Percentiles rank a stretch among this genome's conserved stretches.
phyloP scores from a whole-genome alignment of 1,140 invertebrate species.

The Lasaia peninsularis region DNA sequence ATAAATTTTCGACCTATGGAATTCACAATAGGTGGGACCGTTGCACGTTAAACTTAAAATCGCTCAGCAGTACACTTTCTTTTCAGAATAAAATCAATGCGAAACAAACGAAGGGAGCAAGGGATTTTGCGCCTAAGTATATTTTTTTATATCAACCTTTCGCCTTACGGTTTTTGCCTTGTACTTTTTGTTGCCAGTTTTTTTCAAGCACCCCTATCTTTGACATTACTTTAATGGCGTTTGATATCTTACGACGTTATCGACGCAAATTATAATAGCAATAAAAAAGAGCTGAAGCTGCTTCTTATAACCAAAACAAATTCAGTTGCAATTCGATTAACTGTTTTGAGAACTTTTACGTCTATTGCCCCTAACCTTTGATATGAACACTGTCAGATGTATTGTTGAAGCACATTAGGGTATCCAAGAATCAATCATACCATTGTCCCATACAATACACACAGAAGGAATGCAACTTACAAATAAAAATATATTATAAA shows the following conservation, averaged over 20 bases:
- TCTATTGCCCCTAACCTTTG: slow-evolving; percentile 11
- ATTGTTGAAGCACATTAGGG: background rate
- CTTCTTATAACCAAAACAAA: slow-evolving; percentile 55
- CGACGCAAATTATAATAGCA: slow-evolving; percentile 64
- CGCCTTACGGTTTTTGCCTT: slow-evolving; percentile 62
- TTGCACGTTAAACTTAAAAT: slow-evolving; percentile 51
- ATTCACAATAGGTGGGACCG: slow-evolving; percentile 72
- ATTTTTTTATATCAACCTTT: slow-evolving; percentile 65
- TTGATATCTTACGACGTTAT: slow-evolving; percentile 52
- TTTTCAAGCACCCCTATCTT: slow-evolving; percentile 64
- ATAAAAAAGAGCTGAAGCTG: slow-evolving; percentile 45
- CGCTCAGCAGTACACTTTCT: slow-evolving; percentile 40
- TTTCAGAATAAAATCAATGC: slow-evolving; percentile 38
- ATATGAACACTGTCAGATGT: background rate
- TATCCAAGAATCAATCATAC: too few relatives aligned
- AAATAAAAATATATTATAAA: too few relatives aligned
- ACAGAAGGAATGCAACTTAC: too few relatives aligned
- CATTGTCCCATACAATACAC: too few relatives aligned
- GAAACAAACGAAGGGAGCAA: slow-evolving; percentile 32
- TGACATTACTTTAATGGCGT: slow-evolving; percentile 68
- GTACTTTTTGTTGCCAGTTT: slow-evolving; percentile 37
- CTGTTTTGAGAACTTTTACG: slow-evolving; percentile 26
- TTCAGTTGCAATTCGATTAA: slow-evolving; percentile 37
- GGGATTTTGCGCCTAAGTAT: slow-evolving; percentile 47
- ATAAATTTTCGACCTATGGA: slow-evolving; percentile 72